Conservation (phyloP, 2,888 invertebrate species). For the Lasius fuliginosus region DNA sequence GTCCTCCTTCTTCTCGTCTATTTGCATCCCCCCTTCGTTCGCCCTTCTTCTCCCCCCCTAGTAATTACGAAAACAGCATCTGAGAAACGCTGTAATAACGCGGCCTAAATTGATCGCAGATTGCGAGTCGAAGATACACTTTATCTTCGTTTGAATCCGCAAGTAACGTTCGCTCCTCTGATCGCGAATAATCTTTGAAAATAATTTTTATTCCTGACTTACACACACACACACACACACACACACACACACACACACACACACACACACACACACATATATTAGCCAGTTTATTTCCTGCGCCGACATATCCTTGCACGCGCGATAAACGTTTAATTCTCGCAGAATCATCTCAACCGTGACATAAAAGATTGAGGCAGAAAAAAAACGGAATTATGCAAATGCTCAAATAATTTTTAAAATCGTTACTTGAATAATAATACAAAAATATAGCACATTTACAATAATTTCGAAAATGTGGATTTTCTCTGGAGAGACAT, state of each 20-base stretch:
- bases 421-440: conserved; percentile 30
- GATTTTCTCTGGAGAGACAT: not conserved
- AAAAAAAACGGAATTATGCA: conserved; percentile 15
- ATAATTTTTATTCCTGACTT: conserved; percentile 33
- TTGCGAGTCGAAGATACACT: not conserved
- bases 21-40: not conserved
- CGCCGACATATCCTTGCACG: not conserved
- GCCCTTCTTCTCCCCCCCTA: too few relatives aligned
- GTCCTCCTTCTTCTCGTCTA: not conserved
- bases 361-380: conserved; percentile 18
- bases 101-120: not conserved
- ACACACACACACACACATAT: not conserved
- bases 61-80: conserved; percentile 40
- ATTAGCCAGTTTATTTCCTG: not conserved
- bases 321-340: conserved; percentile 42
- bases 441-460: not conserved
- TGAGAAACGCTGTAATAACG: not conserved
- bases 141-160: not conserved
- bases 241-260: not conserved
- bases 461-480: conserved; percentile 13
- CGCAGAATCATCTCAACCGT: conserved; percentile 33
- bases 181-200: not conserved
- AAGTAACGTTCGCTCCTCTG: not conserved
- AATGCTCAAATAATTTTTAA: conserved; percentile 28
- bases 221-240: not conserved